Base-by-base conservation (phyloP, 2,888 invertebrate genomes). In the Drosophila parthenogenetica region DNA sequence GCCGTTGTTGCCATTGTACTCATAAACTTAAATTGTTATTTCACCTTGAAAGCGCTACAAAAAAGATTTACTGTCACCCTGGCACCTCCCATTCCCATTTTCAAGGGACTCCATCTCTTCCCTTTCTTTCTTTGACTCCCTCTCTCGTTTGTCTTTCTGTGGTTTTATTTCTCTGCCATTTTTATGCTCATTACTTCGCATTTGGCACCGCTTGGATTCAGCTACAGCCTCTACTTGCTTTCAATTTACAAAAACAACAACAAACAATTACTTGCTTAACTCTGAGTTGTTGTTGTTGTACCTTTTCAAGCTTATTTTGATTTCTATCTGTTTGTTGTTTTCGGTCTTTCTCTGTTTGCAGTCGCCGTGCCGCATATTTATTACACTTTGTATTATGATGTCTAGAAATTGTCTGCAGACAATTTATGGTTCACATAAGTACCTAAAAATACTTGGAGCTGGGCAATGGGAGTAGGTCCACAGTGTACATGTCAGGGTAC, bases 11-110 rank as follows among this genome's bases (percentile, higher is more conserved):
- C 62, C 58, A 29, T 45, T 70, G 54, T 77, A 64, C 58, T 78
- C 79, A 64, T 75, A 87, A 89, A 87, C 89, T 86, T 86, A 86
- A 86, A 89, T 88, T 83, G 76, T 89, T 88, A 88, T 88, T 89
- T 89, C 80, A 89, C 88, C 88, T 89, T 89, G 78, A 86, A 74
- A 86, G 88, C 74, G 80, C 72, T 58, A 73, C 79, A 85, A 82
- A 79, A 76, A 67, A 89, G 89, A 87, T 85, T 85, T 87, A 85
- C 83, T 72, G 69, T 71, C 77, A 72, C 68, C 69, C 76, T 73
- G 73, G 50, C 81, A 69, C 65, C 70, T 67, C 57, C 19, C 57
- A 50, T 2, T 19, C 29, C 16, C 14, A 16, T n/a, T 3, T 8
- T 14, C 4, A 35, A 35, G 13, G 8, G 35, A 13, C 16, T 17